Percentiles rank a stretch among this genome's conserved stretches.
These are phyloP conservation scores for Parthenolecanium corni DNA, from an alignment of 2,888 invertebrate species.

Conservation along the genomic window DNA sequence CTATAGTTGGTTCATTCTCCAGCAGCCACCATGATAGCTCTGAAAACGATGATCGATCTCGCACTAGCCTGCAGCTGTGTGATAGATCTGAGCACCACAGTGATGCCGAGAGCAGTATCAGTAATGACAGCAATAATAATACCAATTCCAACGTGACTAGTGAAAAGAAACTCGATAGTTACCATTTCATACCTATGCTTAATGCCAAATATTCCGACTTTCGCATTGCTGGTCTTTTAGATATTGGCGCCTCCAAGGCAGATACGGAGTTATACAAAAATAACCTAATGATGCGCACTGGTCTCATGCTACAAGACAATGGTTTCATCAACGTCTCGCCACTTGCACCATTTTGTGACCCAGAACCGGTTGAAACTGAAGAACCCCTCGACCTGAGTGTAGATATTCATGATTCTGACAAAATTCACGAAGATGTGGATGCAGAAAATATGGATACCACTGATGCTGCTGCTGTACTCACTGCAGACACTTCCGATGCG, in stretches of 20 bases:
- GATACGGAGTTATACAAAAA: conserved; percentile 15
- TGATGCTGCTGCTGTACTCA: too few relatives aligned
- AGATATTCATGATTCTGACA: neutral
- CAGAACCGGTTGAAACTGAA: conserved; percentile 32
- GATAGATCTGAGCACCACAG: neutral
- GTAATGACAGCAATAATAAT: conserved; percentile 19
- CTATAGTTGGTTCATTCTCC: neutral
- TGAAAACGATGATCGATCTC: conserved; percentile 4
- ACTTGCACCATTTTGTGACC: neutral
- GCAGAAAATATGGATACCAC: too few relatives aligned
- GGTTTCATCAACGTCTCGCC: conserved; percentile 12
- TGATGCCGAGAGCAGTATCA: conserved; percentile 10
- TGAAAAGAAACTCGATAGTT: conserved; percentile 5
- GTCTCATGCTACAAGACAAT: conserved; percentile 14
- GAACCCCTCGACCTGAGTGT: conserved; percentile 55
- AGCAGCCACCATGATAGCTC: neutral
- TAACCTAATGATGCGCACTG: conserved; percentile 6
- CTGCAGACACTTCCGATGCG: conserved; percentile 43
- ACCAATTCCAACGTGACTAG: neutral
- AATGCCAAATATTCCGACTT: conserved; percentile 6
- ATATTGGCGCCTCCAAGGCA: conserved; percentile 2
- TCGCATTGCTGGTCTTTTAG: conserved; percentile 4
- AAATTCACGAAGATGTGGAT: too few relatives aligned
- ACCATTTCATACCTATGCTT: neutral
- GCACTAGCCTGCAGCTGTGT: neutral